Evolutionary conservation across 64 coral and sea anemone genomes (phyloP), one percentile per base, ranked within the genome.

Genomic region (Astreopora myriophthalma): DNA sequence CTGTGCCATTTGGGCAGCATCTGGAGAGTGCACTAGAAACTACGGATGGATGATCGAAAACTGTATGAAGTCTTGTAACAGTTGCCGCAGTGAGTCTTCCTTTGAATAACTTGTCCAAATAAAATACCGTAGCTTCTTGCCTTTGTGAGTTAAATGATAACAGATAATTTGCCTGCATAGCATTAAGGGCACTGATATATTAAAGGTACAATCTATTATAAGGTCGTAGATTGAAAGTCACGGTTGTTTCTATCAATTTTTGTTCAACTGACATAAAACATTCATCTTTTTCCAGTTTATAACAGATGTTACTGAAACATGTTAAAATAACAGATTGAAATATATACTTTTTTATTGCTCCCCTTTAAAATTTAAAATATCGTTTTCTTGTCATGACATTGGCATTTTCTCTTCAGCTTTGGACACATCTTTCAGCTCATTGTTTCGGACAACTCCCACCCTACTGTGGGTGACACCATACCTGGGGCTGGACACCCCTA

Each of bases 51-150:
- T 99, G 97, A 60, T 86, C 6, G 69, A 82, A 48, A 71, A 99
- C 69, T 99, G 96, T 49, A 84, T 89, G 82, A 99, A 99, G 51
- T 78, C 89, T 30, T 99, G 96, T 71, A 87, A 95, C 31, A 92
- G 77, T 22, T 95, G 93, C 13, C 93, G 91, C 37, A 81, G 93
- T 95, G 77, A 52, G 55, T 64, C 8, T 33, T 13, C 36, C 12
- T 14, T 62, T 66, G 44, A 16, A n/a, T n/a, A n/a, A n/a, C n/a
- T n/a, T n/a, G n/a, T n/a, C n/a, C n/a, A n/a, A n/a, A n/a, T n/a
- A n/a, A n/a, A n/a, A n/a, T n/a, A n/a, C n/a, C n/a, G n/a, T n/a
- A n/a, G n/a, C n/a, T n/a, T n/a, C n/a, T n/a, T n/a, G n/a, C n/a
- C n/a, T n/a, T n/a, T n/a, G n/a, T n/a, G n/a, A n/a, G n/a, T n/a